Evolutionary conservation across 1,140 invertebrate genomes (phyloP).

Genomic region (Ooceraea biroi): DNA sequence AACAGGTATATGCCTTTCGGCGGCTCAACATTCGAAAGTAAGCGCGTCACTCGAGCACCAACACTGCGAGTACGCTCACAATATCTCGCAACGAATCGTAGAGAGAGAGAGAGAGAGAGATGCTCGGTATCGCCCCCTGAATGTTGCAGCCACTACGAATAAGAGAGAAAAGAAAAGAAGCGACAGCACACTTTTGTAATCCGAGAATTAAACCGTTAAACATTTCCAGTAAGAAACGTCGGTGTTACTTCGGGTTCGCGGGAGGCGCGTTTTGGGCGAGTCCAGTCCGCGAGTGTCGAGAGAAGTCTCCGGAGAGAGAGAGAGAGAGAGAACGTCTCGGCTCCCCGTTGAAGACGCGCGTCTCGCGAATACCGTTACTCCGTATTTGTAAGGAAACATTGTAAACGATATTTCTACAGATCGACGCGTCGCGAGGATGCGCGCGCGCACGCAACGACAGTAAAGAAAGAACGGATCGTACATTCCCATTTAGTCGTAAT

Average conservation of each 20-base stretch:
- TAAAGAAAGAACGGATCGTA: conserved; percentile 71
- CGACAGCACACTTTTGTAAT: conserved; percentile 58
- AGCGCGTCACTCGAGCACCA: conserved; percentile 9
- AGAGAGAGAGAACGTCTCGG: not conserved
- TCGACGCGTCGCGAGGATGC: conserved; percentile 13
- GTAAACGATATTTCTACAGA: conserved; percentile 73
- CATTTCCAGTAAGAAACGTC: conserved; percentile 63
- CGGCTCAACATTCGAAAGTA: conserved; percentile 53
- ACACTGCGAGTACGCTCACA: not conserved
- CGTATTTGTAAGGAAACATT: conserved; percentile 75
- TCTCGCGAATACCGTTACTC: conserved; percentile 54
- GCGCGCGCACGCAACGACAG: not conserved
- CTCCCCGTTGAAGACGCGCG: not conserved
- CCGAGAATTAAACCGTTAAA: conserved; percentile 54
- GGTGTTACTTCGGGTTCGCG: conserved; percentile 61
- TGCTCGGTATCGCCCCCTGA: conserved; percentile 33
- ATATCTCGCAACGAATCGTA: not conserved
- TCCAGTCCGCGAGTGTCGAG: not conserved
- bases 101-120: too few species aligned
- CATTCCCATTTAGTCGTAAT: conserved; percentile 80
- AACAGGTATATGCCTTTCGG: conserved; percentile 61
- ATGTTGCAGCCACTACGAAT: conserved; percentile 45
- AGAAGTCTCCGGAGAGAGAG: not conserved
- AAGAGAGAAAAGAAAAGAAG: conserved; percentile 36
- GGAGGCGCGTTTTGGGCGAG: conserved; percentile 52